Percentiles rank a stretch among this genome's conserved stretches.
These are phyloP conservation scores for Enteromius anoplus DNA, from an alignment of 2,797 vertebrate species.

Conservation along the genomic window DNA sequence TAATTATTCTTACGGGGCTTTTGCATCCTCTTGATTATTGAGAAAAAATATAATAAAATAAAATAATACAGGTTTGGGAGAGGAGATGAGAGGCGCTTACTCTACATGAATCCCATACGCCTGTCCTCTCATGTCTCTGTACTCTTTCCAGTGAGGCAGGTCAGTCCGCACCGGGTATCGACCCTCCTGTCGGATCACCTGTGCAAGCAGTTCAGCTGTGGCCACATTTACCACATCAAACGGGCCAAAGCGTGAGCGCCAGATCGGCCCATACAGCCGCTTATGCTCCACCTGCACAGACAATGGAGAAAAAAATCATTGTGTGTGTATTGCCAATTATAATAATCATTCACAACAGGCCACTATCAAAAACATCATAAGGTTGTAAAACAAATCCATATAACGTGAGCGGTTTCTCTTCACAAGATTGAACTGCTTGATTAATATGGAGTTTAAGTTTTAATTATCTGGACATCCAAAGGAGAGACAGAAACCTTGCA, in stretches of 20 bases:
- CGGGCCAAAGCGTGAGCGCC: constrained; percentile 75
- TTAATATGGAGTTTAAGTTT: not conserved
- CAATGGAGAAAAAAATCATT: not conserved
- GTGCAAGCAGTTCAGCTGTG: constrained; percentile 71
- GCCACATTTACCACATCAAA: constrained; percentile 78
- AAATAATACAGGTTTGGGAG: not conserved
- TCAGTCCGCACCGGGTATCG: constrained; percentile 71
- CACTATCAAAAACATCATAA: too few relatives aligned
- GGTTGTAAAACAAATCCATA: too few relatives aligned
- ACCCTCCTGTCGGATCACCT: constrained; percentile 79
- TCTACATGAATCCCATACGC: constrained; percentile 78
- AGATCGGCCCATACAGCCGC: constrained; percentile 76
- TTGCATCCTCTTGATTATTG: not conserved
- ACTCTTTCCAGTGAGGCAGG: constrained; percentile 81
- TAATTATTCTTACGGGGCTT: not conserved
- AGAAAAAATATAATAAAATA: not conserved
- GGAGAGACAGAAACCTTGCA: not conserved
- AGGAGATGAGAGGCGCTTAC: constrained; percentile 65
- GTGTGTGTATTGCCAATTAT: not conserved
- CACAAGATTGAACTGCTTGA: not conserved
- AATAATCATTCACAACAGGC: too few relatives aligned
- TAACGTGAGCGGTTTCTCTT: not conserved
- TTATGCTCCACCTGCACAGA: constrained; percentile 68
- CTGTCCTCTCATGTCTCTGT: constrained; percentile 76
- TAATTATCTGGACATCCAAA: not conserved